Base-by-base conservation (phyloP, 2,888 invertebrate species). In the Thymelicus acteon region DNA sequence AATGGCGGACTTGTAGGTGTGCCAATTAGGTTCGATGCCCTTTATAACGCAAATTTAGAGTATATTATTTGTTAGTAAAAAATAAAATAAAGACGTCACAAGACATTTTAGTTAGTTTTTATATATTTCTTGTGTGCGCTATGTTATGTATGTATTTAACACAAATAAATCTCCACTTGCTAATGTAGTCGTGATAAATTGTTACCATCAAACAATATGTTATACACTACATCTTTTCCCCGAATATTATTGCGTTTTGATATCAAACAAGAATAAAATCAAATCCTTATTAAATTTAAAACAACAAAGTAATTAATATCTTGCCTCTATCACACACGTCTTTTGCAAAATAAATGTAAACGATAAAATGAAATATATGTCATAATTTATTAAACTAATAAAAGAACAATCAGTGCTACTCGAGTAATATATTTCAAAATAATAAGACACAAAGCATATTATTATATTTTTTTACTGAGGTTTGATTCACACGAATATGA, bases 381-480 rank as follows among this genome's bases (percentile, higher is more conserved):
- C 67, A 67, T 67, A 67, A 67, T 67, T 67, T 60, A 39, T 40
- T 60, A 60, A 67, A 48, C 60, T 48, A 67, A 67, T 49, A 47
- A 10, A 60, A 67, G 67, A 58, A 48, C 52, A 39, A 48, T 40
- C 10, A n/a, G 60, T 52, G 60, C 52, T 49, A 67, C 24, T 52
- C 7, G 24, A 67, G 47, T 60, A 24, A 67, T 60, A 67, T 67
- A 60, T 60, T 67, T 60, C 40, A 52, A 60, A 49, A 44, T 52
- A 49, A 67, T 67, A 67, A 52, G 52, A 67, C 60, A 60, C 40
- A 67, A 60, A 67, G 52, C 37, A 60, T 60, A 49, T 12, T 31
- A 60, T 54, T 39, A 24, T 1, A 15, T 44, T 19, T 49, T n/a
- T n/a, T 60, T 60, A 39, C 39, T 60, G n/a, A 48, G 60, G 66